phyloP scores from a whole-genome alignment of 2,797 vertebrate genomes.

The Acrossocheilus fasciatus region DNA sequence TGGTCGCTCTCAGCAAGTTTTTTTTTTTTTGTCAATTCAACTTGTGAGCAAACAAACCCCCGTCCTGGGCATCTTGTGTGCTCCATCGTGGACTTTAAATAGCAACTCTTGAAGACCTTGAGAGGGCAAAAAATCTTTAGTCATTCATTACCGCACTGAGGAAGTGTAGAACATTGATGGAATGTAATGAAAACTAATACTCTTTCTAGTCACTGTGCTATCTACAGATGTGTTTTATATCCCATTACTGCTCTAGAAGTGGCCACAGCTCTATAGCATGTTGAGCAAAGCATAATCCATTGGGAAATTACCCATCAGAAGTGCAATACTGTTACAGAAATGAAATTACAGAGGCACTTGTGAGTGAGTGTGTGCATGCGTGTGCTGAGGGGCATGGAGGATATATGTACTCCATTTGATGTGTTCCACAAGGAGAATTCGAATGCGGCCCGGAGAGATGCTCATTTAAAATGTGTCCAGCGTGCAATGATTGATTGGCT shows the following conservation, averaged over 20 bases:
- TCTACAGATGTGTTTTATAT: slow-evolving; percentile 82
- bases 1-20: slow-evolving; percentile 21
- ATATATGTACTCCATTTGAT: slow-evolving; percentile 77
- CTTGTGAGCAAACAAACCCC: slow-evolving; percentile 46
- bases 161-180: slow-evolving; percentile 69
- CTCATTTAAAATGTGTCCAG: slow-evolving; percentile 80
- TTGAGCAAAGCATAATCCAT: slow-evolving; percentile 82
- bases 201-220: slow-evolving; percentile 71
- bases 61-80: slow-evolving; percentile 47
- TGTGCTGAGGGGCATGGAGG: slow-evolving; percentile 63
- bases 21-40: slow-evolving; percentile 29
- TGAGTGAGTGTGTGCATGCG: slow-evolving; percentile 71
- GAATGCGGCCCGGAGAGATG: slow-evolving; percentile 29
- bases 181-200: slow-evolving; percentile 80
- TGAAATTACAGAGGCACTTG: slow-evolving; percentile 83
- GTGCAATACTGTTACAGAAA: slow-evolving; percentile 82
- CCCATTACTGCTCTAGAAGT: slow-evolving; percentile 77
- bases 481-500: slow-evolving; percentile 80
- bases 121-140: slow-evolving; percentile 72
- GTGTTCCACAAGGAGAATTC: slow-evolving; percentile 71
- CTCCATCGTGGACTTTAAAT: slow-evolving; percentile 63
- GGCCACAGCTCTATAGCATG: slow-evolving; percentile 77
- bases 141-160: slow-evolving; percentile 72
- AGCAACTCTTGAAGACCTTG: slow-evolving; percentile 73
- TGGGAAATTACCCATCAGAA: slow-evolving; percentile 85